Conservation (phyloP, 2,888 invertebrate species). For the Exephanes ischioxanthus region DNA sequence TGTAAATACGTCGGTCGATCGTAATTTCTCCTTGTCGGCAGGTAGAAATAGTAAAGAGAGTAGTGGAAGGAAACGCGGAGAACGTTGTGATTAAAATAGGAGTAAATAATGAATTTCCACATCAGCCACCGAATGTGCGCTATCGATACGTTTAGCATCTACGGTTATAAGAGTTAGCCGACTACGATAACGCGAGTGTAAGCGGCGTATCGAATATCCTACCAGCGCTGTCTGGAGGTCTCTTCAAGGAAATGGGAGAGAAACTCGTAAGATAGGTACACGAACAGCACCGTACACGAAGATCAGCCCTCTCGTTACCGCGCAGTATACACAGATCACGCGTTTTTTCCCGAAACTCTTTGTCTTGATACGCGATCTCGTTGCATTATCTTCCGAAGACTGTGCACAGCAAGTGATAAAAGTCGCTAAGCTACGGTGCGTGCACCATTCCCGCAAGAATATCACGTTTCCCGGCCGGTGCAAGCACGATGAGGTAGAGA, state of each 20-base stretch:
- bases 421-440: constrained; percentile 34
- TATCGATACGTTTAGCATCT: constrained; percentile 12
- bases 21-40: constrained; percentile 27
- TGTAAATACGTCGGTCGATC: constrained; percentile 29
- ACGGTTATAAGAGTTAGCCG: constrained; percentile 15
- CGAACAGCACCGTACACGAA: constrained; percentile 9
- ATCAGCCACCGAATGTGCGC: constrained; percentile 15
- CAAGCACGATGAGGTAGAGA: background rate
- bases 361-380: constrained; percentile 43
- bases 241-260: constrained; percentile 34
- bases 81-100: constrained; percentile 10
- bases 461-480: constrained; percentile 49
- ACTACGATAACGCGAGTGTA: constrained; percentile 23
- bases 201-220: constrained; percentile 37
- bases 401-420: constrained; percentile 40
- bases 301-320: constrained; percentile 27
- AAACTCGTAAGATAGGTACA: constrained; percentile 31
- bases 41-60: background rate
- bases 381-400: constrained; percentile 40
- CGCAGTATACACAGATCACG: background rate
- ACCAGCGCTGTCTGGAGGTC: constrained; percentile 4
- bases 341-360: constrained; percentile 18
- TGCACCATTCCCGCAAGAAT: constrained; percentile 41
- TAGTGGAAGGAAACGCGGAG: background rate
- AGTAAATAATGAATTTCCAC: constrained; percentile 26